These are phyloP conservation scores for Galeopterus variegatus DNA, from an alignment of 2,113 vertebrate species.

Conservation along the genomic window DNA sequence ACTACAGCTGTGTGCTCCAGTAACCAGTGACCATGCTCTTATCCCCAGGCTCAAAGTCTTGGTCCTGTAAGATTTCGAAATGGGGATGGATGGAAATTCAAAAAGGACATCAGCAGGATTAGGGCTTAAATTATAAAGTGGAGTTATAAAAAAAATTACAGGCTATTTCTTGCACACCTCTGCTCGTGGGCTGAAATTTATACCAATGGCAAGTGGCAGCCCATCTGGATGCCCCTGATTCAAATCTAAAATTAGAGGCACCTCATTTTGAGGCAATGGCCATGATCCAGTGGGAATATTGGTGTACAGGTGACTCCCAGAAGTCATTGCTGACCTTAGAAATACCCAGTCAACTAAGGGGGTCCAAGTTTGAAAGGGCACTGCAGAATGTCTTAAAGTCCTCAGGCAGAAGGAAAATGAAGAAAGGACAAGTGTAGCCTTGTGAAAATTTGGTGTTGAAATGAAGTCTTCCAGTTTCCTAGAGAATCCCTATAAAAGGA, in stretches of 20 bases:
- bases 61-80: neutral
- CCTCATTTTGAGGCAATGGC: neutral
- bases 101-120: neutral
- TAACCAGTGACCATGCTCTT: neutral
- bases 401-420: neutral
- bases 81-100: neutral
- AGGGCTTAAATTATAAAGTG: neutral
- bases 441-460: neutral
- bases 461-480: neutral
- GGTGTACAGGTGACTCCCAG: neutral
- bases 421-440: neutral
- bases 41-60: too few species aligned
- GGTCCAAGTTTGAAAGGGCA: neutral
- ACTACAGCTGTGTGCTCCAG: too few species aligned
- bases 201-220: neutral
- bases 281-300: neutral
- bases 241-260: constrained; percentile 1
- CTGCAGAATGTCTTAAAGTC: neutral
- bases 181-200: neutral
- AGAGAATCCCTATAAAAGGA: neutral
- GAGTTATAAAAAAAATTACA: neutral
- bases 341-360: neutral
- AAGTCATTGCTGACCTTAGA: neutral
- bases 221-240: neutral
- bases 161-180: neutral